Percentiles rank a stretch among this genome's conserved stretches.
phyloP scores from a whole-genome alignment of 2,888 invertebrate species.

The Molorchus minor region DNA sequence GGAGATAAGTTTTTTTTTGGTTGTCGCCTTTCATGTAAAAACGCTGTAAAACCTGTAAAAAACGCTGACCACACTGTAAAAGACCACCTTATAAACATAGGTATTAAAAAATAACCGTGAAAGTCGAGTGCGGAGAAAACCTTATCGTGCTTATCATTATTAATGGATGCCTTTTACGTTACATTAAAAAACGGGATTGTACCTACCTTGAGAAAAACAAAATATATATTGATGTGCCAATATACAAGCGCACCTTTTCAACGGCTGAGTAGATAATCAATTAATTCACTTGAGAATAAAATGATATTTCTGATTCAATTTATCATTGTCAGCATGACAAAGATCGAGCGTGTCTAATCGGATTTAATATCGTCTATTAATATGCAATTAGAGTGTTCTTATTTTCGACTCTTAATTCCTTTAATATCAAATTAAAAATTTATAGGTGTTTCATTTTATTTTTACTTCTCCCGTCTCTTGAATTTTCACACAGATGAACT shows the following conservation, averaged over 20 bases:
- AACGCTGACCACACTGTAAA: too few species aligned
- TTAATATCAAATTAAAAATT: too few species aligned
- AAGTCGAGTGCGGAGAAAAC: neutral
- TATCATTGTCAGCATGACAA: slow-evolving; percentile 35
- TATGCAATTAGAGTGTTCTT: slow-evolving; percentile 19
- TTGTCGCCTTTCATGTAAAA: too few species aligned
- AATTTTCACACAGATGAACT: too few species aligned
- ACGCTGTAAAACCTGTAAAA: too few species aligned
- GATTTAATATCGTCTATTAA: slow-evolving; percentile 19
- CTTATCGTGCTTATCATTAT: neutral
- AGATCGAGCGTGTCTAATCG: slow-evolving; percentile 25
- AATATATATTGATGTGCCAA: slow-evolving; percentile 18
- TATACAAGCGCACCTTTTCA: slow-evolving; percentile 14
- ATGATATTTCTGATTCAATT: slow-evolving; percentile 36
- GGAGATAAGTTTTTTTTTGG: too few species aligned
- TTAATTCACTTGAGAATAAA: slow-evolving; percentile 31
- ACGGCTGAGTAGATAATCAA: slow-evolving; percentile 29
- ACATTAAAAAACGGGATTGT: neutral
- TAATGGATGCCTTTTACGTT: neutral
- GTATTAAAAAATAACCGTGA: too few species aligned
- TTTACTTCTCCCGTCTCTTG: too few species aligned
- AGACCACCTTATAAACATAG: too few species aligned
- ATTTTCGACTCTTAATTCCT: neutral
- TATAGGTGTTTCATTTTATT: too few species aligned
- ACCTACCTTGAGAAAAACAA: neutral